Conservation (phyloP, 2,888 invertebrate species). For the Luperina nickerlii region DNA sequence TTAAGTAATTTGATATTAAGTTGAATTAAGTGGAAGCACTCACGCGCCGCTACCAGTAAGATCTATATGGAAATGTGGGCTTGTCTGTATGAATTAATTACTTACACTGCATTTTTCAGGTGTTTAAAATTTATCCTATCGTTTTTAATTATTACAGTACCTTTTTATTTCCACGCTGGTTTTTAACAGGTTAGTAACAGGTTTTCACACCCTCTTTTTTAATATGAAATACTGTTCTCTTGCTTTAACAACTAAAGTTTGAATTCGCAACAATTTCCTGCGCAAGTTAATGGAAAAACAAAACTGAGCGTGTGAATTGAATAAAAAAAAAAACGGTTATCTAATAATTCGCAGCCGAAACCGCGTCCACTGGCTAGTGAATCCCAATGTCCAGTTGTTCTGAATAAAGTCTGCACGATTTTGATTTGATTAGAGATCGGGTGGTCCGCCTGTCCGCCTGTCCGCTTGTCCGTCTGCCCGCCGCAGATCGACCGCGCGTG, state of each 20-base stretch:
- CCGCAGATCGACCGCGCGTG: constrained; percentile 53
- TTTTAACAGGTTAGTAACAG: background rate
- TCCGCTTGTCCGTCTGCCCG: constrained; percentile 30
- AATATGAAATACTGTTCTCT: background rate
- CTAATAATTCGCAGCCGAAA: background rate
- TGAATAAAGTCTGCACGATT: constrained; percentile 62
- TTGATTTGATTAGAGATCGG: constrained; percentile 67
- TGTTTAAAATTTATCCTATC: fast-evolving
- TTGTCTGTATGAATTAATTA: constrained; percentile 17
- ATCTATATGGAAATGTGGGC: constrained; percentile 6
- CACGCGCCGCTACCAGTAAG: constrained; percentile 50
- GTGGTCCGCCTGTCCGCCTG: constrained; percentile 66
- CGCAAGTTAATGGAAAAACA: background rate
- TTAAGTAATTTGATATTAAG: constrained; percentile 66
- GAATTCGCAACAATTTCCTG: background rate
- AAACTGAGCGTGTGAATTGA: background rate
- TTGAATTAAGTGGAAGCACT: constrained; percentile 63
- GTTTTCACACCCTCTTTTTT: background rate
- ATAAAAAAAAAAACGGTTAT: background rate
- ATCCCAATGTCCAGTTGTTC: constrained; percentile 31
- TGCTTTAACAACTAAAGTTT: background rate
- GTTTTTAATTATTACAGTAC: background rate
- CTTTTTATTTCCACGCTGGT: background rate
- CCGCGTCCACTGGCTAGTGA: background rate
- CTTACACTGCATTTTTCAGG: background rate